Evolutionary conservation across 1,140 invertebrate species (phyloP).

Genomic region (Sipha flava): DNA sequence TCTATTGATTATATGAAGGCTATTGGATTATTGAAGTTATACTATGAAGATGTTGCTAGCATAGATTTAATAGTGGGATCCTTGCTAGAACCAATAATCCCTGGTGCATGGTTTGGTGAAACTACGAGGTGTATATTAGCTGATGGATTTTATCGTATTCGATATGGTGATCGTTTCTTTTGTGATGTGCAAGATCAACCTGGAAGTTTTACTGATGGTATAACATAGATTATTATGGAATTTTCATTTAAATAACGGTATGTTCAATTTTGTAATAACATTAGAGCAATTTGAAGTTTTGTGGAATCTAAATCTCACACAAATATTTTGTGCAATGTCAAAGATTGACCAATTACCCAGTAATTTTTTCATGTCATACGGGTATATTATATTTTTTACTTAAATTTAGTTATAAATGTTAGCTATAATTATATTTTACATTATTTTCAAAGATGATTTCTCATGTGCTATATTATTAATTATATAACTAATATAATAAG

Average conservation of each 20-base stretch:
- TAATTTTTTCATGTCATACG: neutral
- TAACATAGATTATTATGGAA: conserved; percentile 35
- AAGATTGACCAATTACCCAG: neutral
- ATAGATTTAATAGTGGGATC: conserved; percentile 77
- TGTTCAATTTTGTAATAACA: neutral
- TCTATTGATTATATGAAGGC: conserved; percentile 40
- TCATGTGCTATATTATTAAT: no score
- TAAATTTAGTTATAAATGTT: no score
- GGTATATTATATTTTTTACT: neutral
- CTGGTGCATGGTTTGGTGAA: conserved; percentile 66
- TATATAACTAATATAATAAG: no score
- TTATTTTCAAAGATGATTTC: no score
- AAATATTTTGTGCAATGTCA: neutral
- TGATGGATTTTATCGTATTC: conserved; percentile 69
- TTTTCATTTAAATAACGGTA: neutral
- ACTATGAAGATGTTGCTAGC: conserved; percentile 60
- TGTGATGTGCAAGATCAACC: conserved; percentile 63
- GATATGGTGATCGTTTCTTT: conserved; percentile 68
- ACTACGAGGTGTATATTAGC: conserved; percentile 76
- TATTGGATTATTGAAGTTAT: conserved; percentile 43
- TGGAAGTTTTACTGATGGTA: conserved; percentile 63
- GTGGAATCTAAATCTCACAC: neutral
- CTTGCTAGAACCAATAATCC: conserved; percentile 58
- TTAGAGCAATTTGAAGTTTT: neutral
- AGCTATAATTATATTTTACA: no score